These are phyloP conservation scores for Hirundo rustica DNA, from an alignment of 2,797 vertebrate genomes.

Conservation along the genomic window DNA sequence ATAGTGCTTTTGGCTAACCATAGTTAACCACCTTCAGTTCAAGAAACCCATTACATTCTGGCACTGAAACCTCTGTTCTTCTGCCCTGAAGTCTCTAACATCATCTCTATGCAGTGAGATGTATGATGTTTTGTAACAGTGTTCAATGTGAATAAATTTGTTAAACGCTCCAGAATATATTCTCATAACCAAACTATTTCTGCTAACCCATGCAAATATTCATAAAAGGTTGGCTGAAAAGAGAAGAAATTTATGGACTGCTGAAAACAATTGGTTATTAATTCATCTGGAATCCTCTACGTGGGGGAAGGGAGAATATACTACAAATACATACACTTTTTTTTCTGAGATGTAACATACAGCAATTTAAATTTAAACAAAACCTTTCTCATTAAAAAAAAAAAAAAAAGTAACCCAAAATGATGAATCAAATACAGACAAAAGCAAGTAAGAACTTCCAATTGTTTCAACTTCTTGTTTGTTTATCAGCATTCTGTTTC, in stretches of 20 bases:
- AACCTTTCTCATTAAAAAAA: neutral
- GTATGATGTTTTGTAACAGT: conserved; percentile 26
- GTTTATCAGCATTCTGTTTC: conserved; percentile 4
- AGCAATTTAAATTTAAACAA: neutral
- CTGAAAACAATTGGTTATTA: conserved; percentile 41
- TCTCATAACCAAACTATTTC: conserved; percentile 60
- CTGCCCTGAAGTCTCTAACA: conserved; percentile 9
- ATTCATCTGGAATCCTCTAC: conserved; percentile 16
- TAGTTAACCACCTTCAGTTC: neutral
- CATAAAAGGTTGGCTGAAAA: conserved; percentile 36
- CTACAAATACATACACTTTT: neutral
- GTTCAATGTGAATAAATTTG: conserved; percentile 21
- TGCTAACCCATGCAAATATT: conserved; percentile 63
- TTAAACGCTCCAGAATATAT: conserved; percentile 44
- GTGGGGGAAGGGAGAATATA: neutral
- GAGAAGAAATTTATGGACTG: conserved; percentile 55
- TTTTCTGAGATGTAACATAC: neutral
- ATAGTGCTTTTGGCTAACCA: conserved; percentile 37
- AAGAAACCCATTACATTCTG: conserved; percentile 54
- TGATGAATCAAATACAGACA: neutral
- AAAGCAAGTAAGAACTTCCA: neutral
- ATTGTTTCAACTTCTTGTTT: neutral
- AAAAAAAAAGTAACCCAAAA: neutral
- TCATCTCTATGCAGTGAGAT: neutral
- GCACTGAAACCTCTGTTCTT: conserved; percentile 34